A percentile compares a stretch with the other conserved stretches of the same genome.
Evolutionary conservation across 2,888 invertebrate species (phyloP).

Genomic region (Boloria selene): DNA sequence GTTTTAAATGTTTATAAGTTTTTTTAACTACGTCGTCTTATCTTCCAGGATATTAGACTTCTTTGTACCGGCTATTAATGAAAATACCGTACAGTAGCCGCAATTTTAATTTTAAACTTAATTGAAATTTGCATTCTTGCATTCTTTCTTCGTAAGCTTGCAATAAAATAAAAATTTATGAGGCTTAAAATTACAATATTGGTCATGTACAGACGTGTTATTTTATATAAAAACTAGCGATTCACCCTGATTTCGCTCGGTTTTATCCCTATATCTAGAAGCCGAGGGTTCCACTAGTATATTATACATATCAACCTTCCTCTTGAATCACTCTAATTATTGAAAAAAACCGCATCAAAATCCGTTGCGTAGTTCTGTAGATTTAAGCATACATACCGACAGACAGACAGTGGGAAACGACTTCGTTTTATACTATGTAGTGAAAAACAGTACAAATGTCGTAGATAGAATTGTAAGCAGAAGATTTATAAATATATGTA

Average conservation of each 20-base stretch:
- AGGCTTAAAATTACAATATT: conserved; percentile 2
- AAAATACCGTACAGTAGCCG: conserved; percentile 30
- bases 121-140: conserved; percentile 37
- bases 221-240: conserved; percentile 2
- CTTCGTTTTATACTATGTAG: too few species aligned
- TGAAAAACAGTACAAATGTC: too few species aligned
- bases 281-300: too few species aligned
- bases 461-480: background rate
- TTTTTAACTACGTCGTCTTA: conserved; percentile 40
- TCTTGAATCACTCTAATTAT: too few species aligned
- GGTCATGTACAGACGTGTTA: background rate
- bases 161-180: conserved; percentile 9
- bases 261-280: too few species aligned
- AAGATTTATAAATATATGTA: conserved; percentile 12
- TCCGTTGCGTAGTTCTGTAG: too few species aligned
- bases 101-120: conserved; percentile 40
- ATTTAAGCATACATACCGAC: too few species aligned
- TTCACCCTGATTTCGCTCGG: too few species aligned
- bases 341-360: too few species aligned
- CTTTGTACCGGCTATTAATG: conserved; percentile 36
- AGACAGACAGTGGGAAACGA: too few species aligned
- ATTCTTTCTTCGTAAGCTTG: conserved; percentile 21
- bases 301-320: too few species aligned
- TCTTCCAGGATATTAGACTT: conserved; percentile 36
- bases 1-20: conserved; percentile 38